Evolutionary conservation across 2,113 vertebrate species (phyloP).

Genomic region (Rattus rattus): DNA sequence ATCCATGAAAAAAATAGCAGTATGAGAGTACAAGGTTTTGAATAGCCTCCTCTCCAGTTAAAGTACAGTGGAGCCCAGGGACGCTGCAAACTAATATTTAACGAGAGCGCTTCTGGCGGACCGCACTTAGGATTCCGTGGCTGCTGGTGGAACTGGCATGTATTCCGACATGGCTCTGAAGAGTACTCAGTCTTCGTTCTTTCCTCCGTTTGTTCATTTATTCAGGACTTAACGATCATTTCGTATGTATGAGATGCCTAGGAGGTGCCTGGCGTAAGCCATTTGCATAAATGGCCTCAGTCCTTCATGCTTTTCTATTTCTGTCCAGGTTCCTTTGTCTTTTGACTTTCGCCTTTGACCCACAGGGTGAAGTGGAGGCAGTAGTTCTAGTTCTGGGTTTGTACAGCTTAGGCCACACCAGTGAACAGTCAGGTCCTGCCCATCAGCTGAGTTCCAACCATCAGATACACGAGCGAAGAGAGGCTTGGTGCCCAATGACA

Average conservation of each 20-base stretch:
- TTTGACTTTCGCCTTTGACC: not conserved
- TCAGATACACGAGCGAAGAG: not conserved
- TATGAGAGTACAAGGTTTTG: not conserved
- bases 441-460: rapidly evolving
- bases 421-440: not conserved
- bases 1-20: conserved; percentile 66
- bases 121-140: not conserved
- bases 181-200: not conserved
- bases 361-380: not conserved
- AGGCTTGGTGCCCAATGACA: not conserved
- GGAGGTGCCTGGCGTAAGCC: not conserved
- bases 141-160: conserved; percentile 15
- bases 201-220: not conserved
- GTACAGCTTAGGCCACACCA: rapidly evolving
- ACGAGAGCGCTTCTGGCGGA: not conserved
- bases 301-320: not conserved
- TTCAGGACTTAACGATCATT: not conserved
- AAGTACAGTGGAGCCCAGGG: conserved; percentile 6
- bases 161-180: conserved; percentile 13
- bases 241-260: not conserved
- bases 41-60: conserved; percentile 59
- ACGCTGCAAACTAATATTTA: conserved; percentile 32
- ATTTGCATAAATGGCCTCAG: not conserved
- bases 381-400: not conserved
- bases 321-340: not conserved